Evolutionary conservation across 2,888 invertebrate species (phyloP), one percentile per base, ranked within the genome.

Genomic region (Luperina testacea): DNA sequence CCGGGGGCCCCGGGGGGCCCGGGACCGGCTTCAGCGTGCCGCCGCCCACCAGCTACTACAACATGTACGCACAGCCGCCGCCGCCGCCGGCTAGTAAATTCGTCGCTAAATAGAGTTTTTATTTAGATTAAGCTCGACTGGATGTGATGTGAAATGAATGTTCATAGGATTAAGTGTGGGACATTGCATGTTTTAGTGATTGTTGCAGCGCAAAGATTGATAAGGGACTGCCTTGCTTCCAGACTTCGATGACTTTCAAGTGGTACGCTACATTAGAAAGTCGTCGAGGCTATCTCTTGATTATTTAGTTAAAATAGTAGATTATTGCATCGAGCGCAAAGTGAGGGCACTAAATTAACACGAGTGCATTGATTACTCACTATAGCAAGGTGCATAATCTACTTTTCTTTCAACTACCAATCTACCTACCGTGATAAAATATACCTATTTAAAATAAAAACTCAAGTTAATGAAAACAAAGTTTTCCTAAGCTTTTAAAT

Each of bases 51-150:
- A 94, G 93, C 87, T 96, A 95, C 86, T 96, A 96, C 88, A 96
- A 96, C 80, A 96, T 96, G 96, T 97, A 96, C 77, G 88, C 95
- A 0, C 95, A 95, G 72, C 96, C 96, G 0, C 96, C 95, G 0
- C 95, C 95, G 0, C 94, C 95, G 0, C 94, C 94, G 3, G 91
- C 88, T 20, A 88, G 79, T 45, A 91, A 92, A 76, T 92, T 90
- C 72, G 88, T 59, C 27, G 90, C 91, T 72, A 92, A 93, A 84
- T 92, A 91, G 86, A 81, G n/a, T 2, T 51, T 74, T 78, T 84
- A 68, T 68, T 75, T 85, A 82, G 81, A 32, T 71, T 72, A 83
- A 74, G 80, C 59, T 76, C 72, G 75, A 87, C 90, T 87, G 83
- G 78, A 85, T 84, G 81, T 86, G 86, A 82, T 87, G 84, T 82